Base-by-base conservation (phyloP, 2,888 invertebrate genomes). In the Esperia sulphurella region DNA sequence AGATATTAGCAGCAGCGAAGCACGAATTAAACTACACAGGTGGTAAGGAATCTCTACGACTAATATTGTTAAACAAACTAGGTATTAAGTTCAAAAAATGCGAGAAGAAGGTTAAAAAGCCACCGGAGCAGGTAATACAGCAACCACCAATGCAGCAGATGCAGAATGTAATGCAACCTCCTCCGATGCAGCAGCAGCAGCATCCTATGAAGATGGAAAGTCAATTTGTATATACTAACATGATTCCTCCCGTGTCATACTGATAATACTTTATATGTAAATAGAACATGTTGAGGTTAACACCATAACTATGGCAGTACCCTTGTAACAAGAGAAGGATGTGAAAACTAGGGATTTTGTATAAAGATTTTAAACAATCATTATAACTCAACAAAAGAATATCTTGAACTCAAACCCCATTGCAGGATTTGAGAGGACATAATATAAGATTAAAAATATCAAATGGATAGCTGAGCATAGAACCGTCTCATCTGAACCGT, bases 61-160 rank as follows among this genome's bases (percentile, higher is more conserved):
- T 87, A 68, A 89, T 89, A 64, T 61, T 89, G 43, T 63, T 86
- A 46, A 88, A 89, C 61, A 88, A 88, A 58, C 61, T 88, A 10
- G 88, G 88, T 48, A 88, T 87, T 58, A 88, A 88, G 58, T 88
- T 88, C 64, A 88, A 88, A 60, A 88, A 88, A 57, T 86, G 87
- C 31, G 88, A 88, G 58, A 87, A 88, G 58, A 88, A 88, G 57
- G 14, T 14, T 21, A 86, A 85, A 46, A 83, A 83, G 53, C 83
- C 82, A 0, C 81, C 79, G 0, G 84, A 85, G 21, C 71, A 71
- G 41, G 21, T 5, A n/a, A n/a, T n/a, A 2, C 52, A 50, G 5
- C 68, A 62, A 0, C 72, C 62, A 0, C 72, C 60, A 52, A 52
- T 50, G 0, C 59, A 57, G 0, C 71, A 62, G 0, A 61, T 68